A percentile compares a stretch with the other conserved stretches of the same genome.
phyloP scores from a whole-genome alignment of 2,113 vertebrate species.

The Rhagologus leucostigma region DNA sequence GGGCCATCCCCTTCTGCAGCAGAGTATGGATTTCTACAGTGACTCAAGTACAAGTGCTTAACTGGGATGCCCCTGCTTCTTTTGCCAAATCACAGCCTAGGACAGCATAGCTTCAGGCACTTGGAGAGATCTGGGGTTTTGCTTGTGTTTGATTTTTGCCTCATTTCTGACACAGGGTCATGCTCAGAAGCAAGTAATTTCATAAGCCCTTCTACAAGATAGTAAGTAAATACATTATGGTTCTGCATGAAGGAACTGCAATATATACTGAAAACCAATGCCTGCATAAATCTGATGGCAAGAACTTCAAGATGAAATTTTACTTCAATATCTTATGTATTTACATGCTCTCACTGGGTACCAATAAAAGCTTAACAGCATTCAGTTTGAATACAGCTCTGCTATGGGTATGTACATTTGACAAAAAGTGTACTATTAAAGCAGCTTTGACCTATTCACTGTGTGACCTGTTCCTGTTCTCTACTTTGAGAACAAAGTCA shows the following conservation, averaged over 20 bases:
- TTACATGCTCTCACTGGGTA: not conserved
- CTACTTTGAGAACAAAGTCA: not conserved
- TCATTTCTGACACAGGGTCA: not conserved
- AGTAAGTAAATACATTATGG: not conserved
- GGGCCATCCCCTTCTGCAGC: not conserved
- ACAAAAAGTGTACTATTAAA: not conserved
- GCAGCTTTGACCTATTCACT: not conserved
- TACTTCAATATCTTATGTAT: not conserved
- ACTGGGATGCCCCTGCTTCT: not conserved
- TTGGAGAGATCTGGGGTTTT: not conserved
- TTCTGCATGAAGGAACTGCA: slow-evolving; percentile 26
- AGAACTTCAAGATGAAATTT: slow-evolving; percentile 7
- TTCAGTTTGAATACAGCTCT: not conserved
- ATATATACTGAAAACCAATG: slow-evolving; percentile 27
- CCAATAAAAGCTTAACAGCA: slow-evolving; percentile 9
- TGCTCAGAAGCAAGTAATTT: not conserved
- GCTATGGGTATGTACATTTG: not conserved
- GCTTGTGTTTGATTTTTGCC: not conserved
- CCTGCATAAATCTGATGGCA: not conserved
- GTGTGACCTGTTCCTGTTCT: not conserved
- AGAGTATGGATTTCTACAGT: not conserved
- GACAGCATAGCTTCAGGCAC: not conserved
- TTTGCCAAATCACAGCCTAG: not conserved
- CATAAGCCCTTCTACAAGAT: not conserved
- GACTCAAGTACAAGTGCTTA: not conserved